These are phyloP conservation scores for Acanthopleura granulata DNA, from an alignment of 2,888 invertebrate genomes.

Conservation along the genomic window DNA sequence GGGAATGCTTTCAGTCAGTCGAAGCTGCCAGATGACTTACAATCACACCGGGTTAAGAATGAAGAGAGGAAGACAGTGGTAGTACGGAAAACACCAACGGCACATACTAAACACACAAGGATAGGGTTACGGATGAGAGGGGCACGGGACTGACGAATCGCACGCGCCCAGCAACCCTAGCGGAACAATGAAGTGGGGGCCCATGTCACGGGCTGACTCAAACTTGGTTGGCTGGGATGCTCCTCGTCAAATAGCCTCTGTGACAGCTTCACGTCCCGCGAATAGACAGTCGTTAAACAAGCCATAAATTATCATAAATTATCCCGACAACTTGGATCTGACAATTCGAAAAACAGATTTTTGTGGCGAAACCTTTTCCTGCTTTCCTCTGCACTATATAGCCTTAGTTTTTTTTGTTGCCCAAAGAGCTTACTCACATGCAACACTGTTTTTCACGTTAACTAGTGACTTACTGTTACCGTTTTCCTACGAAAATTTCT, in stretches of 20 bases:
- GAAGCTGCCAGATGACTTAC: too few species aligned
- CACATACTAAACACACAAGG: slow-evolving; percentile 10
- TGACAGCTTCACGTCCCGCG: neutral
- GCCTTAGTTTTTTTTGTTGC: too few species aligned
- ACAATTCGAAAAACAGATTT: neutral
- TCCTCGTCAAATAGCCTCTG: neutral
- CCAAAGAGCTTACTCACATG: too few species aligned
- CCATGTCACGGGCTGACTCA: neutral
- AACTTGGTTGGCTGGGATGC: slow-evolving; percentile 1
- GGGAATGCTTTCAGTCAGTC: neutral
- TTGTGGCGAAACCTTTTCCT: neutral
- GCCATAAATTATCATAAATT: slow-evolving; percentile 16
- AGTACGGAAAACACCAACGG: neutral
- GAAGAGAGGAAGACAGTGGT: neutral
- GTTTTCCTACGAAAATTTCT: too few species aligned
- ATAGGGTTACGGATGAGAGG: slow-evolving; percentile 14
- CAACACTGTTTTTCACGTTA: too few species aligned
- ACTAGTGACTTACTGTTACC: too few species aligned
- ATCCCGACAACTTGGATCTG: neutral
- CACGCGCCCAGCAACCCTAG: slow-evolving; percentile 11
- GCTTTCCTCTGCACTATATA: too few species aligned
- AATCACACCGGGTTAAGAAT: too few species aligned
- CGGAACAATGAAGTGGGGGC: slow-evolving; percentile 17
- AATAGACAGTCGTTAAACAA: neutral
- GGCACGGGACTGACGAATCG: neutral